Evolutionary conservation across 2,797 vertebrate species (phyloP), one percentile per base, ranked within the genome.

Genomic region (Anableps anableps): DNA sequence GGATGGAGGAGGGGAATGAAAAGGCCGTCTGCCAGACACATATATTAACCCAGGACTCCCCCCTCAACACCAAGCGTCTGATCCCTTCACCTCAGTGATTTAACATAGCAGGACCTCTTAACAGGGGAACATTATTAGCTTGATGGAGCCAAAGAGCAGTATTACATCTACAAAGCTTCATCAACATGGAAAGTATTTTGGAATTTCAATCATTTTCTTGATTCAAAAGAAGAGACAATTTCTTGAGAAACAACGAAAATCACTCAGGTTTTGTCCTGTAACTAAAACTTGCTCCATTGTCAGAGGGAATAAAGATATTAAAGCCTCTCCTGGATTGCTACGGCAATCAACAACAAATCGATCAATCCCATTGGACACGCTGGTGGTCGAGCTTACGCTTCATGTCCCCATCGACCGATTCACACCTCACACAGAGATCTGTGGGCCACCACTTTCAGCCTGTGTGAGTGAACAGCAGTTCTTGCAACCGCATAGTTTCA

Each of bases 51-150:
- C 82, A 74, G 51, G 41, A 80, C 80, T 47, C 74, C 64, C 47
- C 45, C 26, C 60, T 23, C 41, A 2, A 88, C 86, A 85, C 85
- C 13, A 1, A 31, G 76, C 83, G 84, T 88, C 90, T 95, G 92
- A 95, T 94, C 93, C 88, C 80, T 82, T 89, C 89, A 92, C 89
- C 92, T 89, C 79, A 75, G 90, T 91, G 94, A 93, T 93, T 93
- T 93, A 87, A 85, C 77, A 77, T 83, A 80, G 88, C 91, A 91
- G 88, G 92, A 92, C 86, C 89, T 92, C 84, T 89, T 89, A 88
- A 91, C 85, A 51, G 79, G 88, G 80, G 77, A 80, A 86, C 88
- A 78, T 77, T 91, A 93, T 94, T 88, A 92, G 90, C 87, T 85
- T 87, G 92, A 94, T 93, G 90, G 90, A 92, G 92, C 87, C 89